These are phyloP conservation scores for Diprion similis DNA, from an alignment of 1,140 invertebrate species.

Conservation along the genomic window DNA sequence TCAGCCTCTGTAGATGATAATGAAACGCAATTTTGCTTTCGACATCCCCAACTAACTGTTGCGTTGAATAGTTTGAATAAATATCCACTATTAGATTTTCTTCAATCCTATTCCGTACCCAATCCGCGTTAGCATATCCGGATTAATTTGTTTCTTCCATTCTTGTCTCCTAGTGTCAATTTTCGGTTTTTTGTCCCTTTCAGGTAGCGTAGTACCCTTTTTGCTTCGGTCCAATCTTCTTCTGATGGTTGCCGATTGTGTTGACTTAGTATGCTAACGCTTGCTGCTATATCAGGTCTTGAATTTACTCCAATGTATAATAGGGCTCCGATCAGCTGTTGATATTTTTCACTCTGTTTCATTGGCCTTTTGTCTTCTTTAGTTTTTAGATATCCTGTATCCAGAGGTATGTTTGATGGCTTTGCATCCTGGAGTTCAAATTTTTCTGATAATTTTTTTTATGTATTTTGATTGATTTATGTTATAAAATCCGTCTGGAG, in stretches of 20 bases:
- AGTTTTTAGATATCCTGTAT: constrained; percentile 20
- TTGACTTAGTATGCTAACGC: constrained; percentile 43
- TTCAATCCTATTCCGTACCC: constrained; percentile 25
- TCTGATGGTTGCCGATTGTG: constrained; percentile 33
- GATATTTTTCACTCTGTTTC: constrained; percentile 28
- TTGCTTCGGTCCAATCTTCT: constrained; percentile 21
- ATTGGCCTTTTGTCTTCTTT: constrained; percentile 7
- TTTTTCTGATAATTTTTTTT: constrained; percentile 13
- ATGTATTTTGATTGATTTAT: constrained; percentile 18
- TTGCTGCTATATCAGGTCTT: constrained; percentile 48
- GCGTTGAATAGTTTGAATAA: constrained; percentile 26
- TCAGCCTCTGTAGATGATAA: constrained; percentile 38
- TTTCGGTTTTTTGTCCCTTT: constrained; percentile 26
- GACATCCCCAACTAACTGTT: constrained; percentile 28
- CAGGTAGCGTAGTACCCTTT: constrained; percentile 33
- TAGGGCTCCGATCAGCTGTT: constrained; percentile 45
- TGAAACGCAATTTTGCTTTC: constrained; percentile 29
- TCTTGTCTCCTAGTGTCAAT: constrained; percentile 17
- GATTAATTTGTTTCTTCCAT: constrained; percentile 10
- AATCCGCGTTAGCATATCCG: constrained; percentile 32
- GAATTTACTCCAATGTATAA: constrained; percentile 46
- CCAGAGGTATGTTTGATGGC: constrained; percentile 15
- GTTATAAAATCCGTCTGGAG: not conserved
- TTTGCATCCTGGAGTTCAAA: constrained; percentile 13
- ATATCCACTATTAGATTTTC: constrained; percentile 36